These are phyloP conservation scores for Macrotis lagotis DNA, from an alignment of 2,113 vertebrate species.

Conservation along the genomic window DNA sequence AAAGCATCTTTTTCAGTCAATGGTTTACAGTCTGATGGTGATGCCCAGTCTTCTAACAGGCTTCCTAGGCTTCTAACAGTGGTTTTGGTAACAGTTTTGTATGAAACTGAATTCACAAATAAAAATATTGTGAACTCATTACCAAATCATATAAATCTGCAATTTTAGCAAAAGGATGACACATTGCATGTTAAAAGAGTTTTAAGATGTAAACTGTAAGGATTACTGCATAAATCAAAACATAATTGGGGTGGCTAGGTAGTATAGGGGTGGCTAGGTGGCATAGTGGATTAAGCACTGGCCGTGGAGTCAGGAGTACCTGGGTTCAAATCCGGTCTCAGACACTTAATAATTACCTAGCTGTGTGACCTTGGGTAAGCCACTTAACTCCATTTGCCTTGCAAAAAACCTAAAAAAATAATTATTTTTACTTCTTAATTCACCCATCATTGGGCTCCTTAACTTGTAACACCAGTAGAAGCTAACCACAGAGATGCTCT, in stretches of 20 bases:
- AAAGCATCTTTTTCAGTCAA: neutral
- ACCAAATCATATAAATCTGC: neutral
- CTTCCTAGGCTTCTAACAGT: neutral
- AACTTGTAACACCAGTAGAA: neutral
- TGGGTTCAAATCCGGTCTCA: too few species aligned
- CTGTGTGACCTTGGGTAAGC: too few species aligned
- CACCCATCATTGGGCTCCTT: neutral
- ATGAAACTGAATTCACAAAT: neutral
- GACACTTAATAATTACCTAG: too few species aligned
- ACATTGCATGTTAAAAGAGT: neutral
- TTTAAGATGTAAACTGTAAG: neutral
- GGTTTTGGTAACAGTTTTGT: neutral
- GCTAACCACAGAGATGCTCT: neutral
- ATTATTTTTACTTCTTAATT: neutral
- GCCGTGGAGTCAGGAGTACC: too few species aligned
- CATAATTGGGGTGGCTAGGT: too few species aligned
- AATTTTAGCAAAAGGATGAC: neutral
- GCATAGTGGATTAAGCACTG: too few species aligned
- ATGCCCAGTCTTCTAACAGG: neutral
- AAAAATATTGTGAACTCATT: neutral
- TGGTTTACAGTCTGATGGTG: neutral
- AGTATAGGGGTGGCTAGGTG: too few species aligned
- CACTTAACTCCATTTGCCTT: too few species aligned
- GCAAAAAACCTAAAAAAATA: too few species aligned
- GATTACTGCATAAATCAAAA: neutral